phyloP scores from a whole-genome alignment of 2,888 invertebrate species.

The Aleiodes alternator region DNA sequence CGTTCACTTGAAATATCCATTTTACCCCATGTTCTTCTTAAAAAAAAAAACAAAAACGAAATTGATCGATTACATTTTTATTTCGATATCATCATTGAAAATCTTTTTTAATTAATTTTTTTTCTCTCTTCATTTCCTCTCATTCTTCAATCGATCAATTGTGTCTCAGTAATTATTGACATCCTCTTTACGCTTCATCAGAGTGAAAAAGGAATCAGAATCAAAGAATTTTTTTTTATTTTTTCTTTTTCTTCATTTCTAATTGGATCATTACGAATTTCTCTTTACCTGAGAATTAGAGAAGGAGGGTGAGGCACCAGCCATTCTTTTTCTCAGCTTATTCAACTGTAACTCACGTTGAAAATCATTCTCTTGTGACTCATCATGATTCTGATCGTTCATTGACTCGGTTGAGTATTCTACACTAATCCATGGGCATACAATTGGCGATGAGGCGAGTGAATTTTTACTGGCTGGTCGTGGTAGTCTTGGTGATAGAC shows the following conservation, averaged over 20 bases:
- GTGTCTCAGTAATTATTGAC: neutral
- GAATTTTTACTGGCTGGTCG: conserved; percentile 66
- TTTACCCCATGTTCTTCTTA: too few species aligned
- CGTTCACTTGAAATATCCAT: too few species aligned
- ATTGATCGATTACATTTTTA: too few species aligned
- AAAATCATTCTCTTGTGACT: conserved; percentile 69
- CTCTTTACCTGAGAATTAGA: conserved; percentile 62
- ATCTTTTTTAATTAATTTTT: neutral
- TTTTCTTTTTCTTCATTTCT: neutral
- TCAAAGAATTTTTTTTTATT: neutral
- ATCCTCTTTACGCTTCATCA: conserved; percentile 1
- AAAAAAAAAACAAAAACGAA: too few species aligned
- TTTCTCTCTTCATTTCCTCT: neutral
- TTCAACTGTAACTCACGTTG: conserved; percentile 70
- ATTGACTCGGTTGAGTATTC: conserved; percentile 69
- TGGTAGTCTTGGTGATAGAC: conserved; percentile 70
- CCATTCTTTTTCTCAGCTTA: conserved; percentile 69
- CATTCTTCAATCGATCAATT: conserved; percentile 4
- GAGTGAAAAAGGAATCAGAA: neutral
- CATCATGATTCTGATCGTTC: conserved; percentile 61
- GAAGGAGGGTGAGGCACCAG: conserved; percentile 54
- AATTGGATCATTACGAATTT: neutral
- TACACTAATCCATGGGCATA: conserved; percentile 72
- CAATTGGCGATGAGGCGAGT: conserved; percentile 67
- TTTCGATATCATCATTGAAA: neutral